Conservation (phyloP, 2,113 vertebrate species). For the Nibea albiflora region DNA sequence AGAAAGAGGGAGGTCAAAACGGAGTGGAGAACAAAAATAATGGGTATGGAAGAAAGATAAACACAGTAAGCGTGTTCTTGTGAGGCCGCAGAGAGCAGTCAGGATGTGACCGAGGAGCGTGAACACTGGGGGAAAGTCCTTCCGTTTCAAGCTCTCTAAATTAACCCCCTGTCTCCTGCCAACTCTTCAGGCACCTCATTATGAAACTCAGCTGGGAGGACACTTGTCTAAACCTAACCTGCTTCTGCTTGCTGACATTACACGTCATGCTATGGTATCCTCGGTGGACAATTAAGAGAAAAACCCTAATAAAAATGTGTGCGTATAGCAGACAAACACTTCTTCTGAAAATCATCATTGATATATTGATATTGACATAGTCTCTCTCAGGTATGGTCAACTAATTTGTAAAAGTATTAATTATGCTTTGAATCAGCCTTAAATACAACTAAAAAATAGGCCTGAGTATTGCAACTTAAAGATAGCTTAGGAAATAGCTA, state of each 20-base stretch:
- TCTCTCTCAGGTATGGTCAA: neutral
- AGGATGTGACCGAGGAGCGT: constrained; percentile 25
- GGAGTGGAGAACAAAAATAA: constrained; percentile 44
- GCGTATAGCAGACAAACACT: constrained; percentile 6
- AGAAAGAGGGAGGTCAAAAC: constrained; percentile 24
- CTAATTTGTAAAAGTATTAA: neutral
- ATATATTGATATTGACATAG: too few species aligned
- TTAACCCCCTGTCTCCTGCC: constrained; percentile 64
- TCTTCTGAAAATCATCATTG: neutral
- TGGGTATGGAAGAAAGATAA: constrained; percentile 18
- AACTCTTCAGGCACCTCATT: constrained; percentile 73
- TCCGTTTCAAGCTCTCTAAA: constrained; percentile 64
- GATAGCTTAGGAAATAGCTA: neutral
- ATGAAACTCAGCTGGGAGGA: constrained; percentile 60
- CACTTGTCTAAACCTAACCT: constrained; percentile 37
- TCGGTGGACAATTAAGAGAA: constrained; percentile 3
- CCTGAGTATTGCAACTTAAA: neutral
- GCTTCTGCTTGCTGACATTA: constrained; percentile 32
- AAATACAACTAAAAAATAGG: neutral
- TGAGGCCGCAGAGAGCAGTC: constrained; percentile 22
- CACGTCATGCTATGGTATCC: constrained; percentile 24
- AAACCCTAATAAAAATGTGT: constrained; percentile 13
- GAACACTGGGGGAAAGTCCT: constrained; percentile 57
- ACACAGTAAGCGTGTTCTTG: constrained; percentile 22
- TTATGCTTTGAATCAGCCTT: neutral